Percentiles rank a stretch among this genome's conserved stretches.
phyloP scores from a whole-genome alignment of 2,113 vertebrate genomes.

The Stegostoma tigrinum region DNA sequence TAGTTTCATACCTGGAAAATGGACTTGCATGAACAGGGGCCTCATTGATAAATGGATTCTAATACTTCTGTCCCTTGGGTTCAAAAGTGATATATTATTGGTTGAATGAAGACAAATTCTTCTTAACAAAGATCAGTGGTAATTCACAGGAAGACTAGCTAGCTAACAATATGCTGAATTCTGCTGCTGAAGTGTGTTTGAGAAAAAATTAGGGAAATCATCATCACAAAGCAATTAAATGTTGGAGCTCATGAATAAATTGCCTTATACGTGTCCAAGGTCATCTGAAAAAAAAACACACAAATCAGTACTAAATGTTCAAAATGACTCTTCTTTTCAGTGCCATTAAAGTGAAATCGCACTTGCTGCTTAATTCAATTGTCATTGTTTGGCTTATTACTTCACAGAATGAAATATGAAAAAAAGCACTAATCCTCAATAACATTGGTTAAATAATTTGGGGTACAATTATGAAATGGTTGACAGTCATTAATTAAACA shows the following conservation, averaged over 20 bases:
- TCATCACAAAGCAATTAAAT: constrained; percentile 33
- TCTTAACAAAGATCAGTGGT: no score
- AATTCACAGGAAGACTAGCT: neutral
- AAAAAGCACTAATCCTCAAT: neutral
- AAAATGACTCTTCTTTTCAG: neutral
- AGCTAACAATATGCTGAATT: neutral
- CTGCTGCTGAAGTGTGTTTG: constrained; percentile 12
- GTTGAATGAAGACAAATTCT: neutral
- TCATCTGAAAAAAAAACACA: neutral
- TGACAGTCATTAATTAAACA: neutral
- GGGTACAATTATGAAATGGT: neutral
- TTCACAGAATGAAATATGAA: neutral
- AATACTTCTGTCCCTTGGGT: neutral
- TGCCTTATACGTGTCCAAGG: neutral
- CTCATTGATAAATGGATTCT: neutral
- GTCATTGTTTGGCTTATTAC: neutral
- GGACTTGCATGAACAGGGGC: neutral
- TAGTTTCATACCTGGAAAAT: constrained; percentile 1
- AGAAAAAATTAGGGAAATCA: constrained; percentile 20
- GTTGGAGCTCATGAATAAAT: constrained; percentile 2
- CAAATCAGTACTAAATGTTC: neutral
- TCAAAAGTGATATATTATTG: constrained; percentile 15
- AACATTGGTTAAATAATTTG: neutral
- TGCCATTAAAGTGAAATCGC: neutral
- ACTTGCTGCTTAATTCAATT: neutral